Percentiles rank a stretch among this genome's conserved stretches.
These are phyloP conservation scores for Hirudinaria manillensis DNA, from an alignment of 2,888 invertebrate species.

Conservation along the genomic window DNA sequence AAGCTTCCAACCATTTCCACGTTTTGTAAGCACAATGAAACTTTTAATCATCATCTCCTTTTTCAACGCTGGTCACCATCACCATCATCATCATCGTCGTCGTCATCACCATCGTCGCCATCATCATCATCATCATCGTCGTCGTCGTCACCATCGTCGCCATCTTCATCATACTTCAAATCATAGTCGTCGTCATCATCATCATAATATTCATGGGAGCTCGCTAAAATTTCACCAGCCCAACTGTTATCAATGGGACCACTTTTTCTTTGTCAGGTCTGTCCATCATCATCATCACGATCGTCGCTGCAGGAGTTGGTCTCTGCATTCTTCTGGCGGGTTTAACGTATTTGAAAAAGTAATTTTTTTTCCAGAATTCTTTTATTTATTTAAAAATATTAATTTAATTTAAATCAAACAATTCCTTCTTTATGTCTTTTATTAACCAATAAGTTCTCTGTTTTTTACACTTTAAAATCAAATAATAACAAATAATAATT, in stretches of 20 bases:
- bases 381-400: too few species aligned
- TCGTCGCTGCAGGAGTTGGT: slow-evolving; percentile 25
- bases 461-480: too few species aligned
- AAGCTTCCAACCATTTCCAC: too few species aligned
- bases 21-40: too few species aligned
- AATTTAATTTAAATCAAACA: too few species aligned
- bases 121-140: slow-evolving; percentile 12
- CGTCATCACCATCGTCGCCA: not conserved
- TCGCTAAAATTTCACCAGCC: not conserved
- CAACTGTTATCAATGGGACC: not conserved
- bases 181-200: too few species aligned
- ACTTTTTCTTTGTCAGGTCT: not conserved
- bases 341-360: slow-evolving; percentile 18
- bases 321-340: slow-evolving; percentile 22
- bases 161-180: not conserved
- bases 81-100: slow-evolving; percentile 8
- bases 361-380: not conserved
- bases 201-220: not conserved
- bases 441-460: too few species aligned
- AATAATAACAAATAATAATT: too few species aligned
- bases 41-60: slow-evolving; percentile 16
- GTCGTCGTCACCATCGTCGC: not conserved
- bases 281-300: slow-evolving; percentile 24
- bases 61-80: slow-evolving; percentile 6
- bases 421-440: too few species aligned